Base-by-base conservation (phyloP, 2,888 invertebrate species). In the Vannuccia rotundouncinata region DNA sequence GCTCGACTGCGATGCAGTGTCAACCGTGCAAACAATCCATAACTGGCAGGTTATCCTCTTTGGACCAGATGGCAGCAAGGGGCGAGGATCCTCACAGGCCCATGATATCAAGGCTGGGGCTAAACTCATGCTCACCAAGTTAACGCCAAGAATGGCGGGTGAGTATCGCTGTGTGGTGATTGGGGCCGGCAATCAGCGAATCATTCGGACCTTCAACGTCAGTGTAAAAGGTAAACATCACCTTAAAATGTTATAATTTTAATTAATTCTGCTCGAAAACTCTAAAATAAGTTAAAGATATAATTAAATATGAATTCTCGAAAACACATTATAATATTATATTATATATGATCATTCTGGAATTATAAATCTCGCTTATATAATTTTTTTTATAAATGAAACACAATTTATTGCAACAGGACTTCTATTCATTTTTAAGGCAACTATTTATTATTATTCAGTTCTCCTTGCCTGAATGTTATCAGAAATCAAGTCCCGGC, bases 1-100 rank as follows among this genome's bases (percentile, higher is more conserved):
- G 66, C 66, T 66, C 66, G 25, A 66, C 66, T 66, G 66, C 25
- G 66, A 66, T 17, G 66, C 66, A 22, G 66, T 66, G 66, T 17
- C 22, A 5, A 45, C 45, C 45, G 17, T 10, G 5, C 10, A 45
- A 5, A 2, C 25, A 17, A 22, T 22, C 10, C 25, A 66, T 27
- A 22, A 17, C 66, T 66, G 66, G 66, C 66, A 66, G 66, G 66
- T 27, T 2, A 22, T 66, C 5, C 22, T 66, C 2, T 17, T 17
- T 22, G 45, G 45, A 45, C 66, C 66, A 5, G 22, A 13, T 5
- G 66, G 66, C 17, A 45, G 10, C 45, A 45, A 45, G 45, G n/a
- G n/a, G n/a, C n/a, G n/a, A n/a, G 66, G 66, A 22, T n/a, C 17
- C 66, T 5, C 66, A 22, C 10, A 66, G 22, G 66, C 66, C 2